Evolutionary conservation across 1,140 invertebrate genomes (phyloP), one percentile per base, ranked within the genome.

Genomic region (Camponotus floridanus): DNA sequence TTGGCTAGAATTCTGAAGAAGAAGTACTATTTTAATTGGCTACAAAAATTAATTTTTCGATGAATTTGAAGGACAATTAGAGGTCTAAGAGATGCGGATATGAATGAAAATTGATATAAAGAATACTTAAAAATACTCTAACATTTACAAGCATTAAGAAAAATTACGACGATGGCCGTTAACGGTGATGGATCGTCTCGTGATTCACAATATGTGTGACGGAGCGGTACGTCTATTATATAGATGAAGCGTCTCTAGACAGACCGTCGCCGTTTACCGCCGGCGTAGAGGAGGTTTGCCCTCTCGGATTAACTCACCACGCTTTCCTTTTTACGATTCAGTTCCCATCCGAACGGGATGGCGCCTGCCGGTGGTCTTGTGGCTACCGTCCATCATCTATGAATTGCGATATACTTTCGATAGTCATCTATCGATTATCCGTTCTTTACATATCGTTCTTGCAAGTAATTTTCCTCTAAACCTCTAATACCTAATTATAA

Each of bases 261-360:
- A 83, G 76, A 59, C 76, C 81, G 88, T 89, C 88, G 88, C 87
- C 88, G 76, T 86, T 83, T 83, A 62, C 67, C 87, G 88, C 70
- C 76, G 65, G 73, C 48, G 39, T 67, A 39, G 71, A 73, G 67
- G 51, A 84, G 73, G 73, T 76, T 65, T 79, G 61, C 59, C 71
- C 74, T 65, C 48, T 13, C 48, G 42, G 39, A 74, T 83, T 74
- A 83, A 74, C 68, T 83, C 68, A 62, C 68, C 55, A 83, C 39
- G 55, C 68, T 83, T 85, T 55, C 61, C 62, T 78, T 85, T 76
- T 85, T 67, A 85, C 21, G 59, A 85, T 65, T 79, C 62, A 36
- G 74, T 79, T 79, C 61, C 83, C n/a, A 73, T 74, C 42, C 13
- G 42, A 33, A 48, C 31, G 9, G 33, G 59, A 42, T 21, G 9